Base-by-base conservation (phyloP, 2,797 vertebrate genomes). In the Alosa sapidissima region DNA sequence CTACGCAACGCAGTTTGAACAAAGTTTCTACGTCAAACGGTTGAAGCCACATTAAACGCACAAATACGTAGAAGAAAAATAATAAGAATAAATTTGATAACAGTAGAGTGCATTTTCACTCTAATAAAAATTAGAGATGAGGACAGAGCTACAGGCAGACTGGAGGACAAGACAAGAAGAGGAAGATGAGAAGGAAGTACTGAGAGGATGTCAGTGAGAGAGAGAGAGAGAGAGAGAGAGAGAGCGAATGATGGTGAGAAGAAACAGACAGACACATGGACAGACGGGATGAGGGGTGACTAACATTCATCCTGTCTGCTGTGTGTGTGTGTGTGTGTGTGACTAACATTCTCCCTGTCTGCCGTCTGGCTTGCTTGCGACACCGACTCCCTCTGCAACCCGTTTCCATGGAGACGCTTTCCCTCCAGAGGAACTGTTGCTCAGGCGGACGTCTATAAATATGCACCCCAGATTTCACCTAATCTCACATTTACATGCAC, bases 321-420 rank as follows among this genome's bases (percentile, higher is more conserved):
- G 51, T 52, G 51, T 52, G 51, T 52, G 51, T 52, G 51, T n/a
- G 51, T 52, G 51, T 52, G 13, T 52, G 51, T 52, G 33, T 41
- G 33, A 75, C 68, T 75, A 75, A 75, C 11, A 36, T 75, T 75
- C 68, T 36, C 6, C 68, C 33, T 75, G 68, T 75, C 68, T 75
- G 68, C 36, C 68, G 68, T 75, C 68, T 75, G 68, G 68, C 68
- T 41, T 16, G 36, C 13, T 11, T 41, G 68, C 68, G 62, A 33
- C 62, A 68, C n/a, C 13, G 13, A 75, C 68, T 75, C 68, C 68
- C 68, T 75, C 13, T 0, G 68, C 41, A 75, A 75, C 68, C 33
- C 68, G 68, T 75, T 75, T 75, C 68, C 68, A 75, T 75, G 68
- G 68, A 36, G 68, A 75, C 14, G 68, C 68, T 75, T 75, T 75